Evolutionary conservation across 2,888 invertebrate genomes (phyloP).

Genomic region (Marasmarcha lunaedactyla): DNA sequence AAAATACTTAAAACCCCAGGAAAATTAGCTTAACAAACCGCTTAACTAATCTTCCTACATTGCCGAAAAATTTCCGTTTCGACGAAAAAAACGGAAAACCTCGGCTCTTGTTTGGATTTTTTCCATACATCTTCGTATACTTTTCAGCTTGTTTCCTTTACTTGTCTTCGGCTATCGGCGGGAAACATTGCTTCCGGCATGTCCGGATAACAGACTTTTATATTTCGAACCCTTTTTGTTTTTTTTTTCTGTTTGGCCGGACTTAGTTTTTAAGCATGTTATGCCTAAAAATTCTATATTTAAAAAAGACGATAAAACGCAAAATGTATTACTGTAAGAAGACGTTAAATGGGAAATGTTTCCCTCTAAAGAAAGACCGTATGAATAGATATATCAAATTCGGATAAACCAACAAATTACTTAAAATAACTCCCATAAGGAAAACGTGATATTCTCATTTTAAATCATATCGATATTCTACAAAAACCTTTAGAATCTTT

Average conservation of each 20-base stretch:
- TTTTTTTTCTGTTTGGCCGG: slow-evolving; percentile 18
- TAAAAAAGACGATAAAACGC: too few species aligned
- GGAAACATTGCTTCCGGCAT: slow-evolving; percentile 57
- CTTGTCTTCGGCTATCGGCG: slow-evolving; percentile 58
- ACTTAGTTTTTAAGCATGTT: too few species aligned
- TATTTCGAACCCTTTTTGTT: slow-evolving; percentile 27
- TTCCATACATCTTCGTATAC: slow-evolving; percentile 27
- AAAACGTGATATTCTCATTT: too few species aligned
- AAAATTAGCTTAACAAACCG: slow-evolving; percentile 39
- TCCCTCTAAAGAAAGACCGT: too few species aligned
- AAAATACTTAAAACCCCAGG: slow-evolving; percentile 9
- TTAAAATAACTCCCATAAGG: too few species aligned
- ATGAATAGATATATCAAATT: too few species aligned
- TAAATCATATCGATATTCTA: too few species aligned
- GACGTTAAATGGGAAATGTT: too few species aligned
- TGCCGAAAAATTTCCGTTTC: slow-evolving; percentile 25
- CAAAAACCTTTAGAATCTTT: too few species aligned
- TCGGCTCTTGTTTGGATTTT: slow-evolving; percentile 28
- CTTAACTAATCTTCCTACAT: slow-evolving; percentile 34
- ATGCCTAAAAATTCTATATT: too few species aligned
- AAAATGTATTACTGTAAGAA: too few species aligned
- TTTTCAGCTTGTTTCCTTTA: slow-evolving; percentile 35
- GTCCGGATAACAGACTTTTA: slow-evolving; percentile 25
- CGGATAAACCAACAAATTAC: too few species aligned
- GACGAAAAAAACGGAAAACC: slow-evolving; percentile 23